These are phyloP conservation scores for Cyanistes caeruleus DNA, from an alignment of 2,113 vertebrate species.

Conservation along the genomic window DNA sequence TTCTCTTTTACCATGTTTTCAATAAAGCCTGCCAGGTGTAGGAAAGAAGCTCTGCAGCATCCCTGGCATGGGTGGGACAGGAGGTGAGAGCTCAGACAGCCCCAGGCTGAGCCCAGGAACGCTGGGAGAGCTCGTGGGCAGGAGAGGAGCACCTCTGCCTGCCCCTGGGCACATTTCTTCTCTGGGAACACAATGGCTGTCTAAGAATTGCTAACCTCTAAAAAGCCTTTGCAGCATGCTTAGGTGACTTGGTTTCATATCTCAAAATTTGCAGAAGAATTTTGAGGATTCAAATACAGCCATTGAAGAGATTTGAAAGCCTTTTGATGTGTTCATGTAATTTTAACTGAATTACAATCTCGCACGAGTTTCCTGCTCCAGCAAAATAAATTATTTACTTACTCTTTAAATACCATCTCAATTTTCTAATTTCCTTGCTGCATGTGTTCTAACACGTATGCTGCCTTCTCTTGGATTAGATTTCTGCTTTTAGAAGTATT, in stretches of 20 bases:
- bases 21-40: not conserved
- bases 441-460: not conserved
- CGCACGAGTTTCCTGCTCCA: not conserved
- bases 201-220: not conserved
- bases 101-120: not conserved
- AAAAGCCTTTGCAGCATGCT: not conserved
- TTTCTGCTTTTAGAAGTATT: not conserved
- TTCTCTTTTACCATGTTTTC: not conserved
- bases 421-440: not conserved
- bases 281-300: not conserved
- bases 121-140: accelerated
- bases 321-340: not conserved
- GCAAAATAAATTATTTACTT: not conserved
- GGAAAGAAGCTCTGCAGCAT: not conserved
- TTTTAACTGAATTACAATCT: not conserved
- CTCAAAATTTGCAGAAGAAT: not conserved
- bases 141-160: not conserved
- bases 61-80: accelerated
- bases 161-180: not conserved
- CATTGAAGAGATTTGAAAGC: not conserved
- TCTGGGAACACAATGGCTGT: not conserved
- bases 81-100: not conserved
- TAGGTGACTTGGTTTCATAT: not conserved
- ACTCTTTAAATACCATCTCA: not conserved
- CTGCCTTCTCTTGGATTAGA: not conserved